Evolutionary conservation across 2,797 vertebrate genomes (phyloP).

Genomic region (Dicrostonyx torquatus): DNA sequence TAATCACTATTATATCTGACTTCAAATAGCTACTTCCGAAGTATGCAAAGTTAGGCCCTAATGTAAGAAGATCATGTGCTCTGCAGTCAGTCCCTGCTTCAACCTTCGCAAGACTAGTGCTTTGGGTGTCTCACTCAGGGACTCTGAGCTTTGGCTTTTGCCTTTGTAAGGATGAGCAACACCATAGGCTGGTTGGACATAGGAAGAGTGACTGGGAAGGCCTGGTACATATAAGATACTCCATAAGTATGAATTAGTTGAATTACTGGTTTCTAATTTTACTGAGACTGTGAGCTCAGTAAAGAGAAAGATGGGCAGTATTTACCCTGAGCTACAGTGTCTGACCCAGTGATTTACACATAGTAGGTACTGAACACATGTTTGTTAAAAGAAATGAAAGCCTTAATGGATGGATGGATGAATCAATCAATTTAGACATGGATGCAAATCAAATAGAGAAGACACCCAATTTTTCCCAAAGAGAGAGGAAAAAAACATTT

Average conservation of each 20-base stretch:
- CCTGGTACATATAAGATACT: not conserved
- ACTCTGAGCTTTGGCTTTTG: not conserved
- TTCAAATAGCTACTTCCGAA: not conserved
- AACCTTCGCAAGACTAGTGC: not conserved
- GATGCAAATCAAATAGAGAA: slow-evolving; percentile 10
- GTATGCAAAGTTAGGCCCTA: not conserved
- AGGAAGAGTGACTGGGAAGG: not conserved
- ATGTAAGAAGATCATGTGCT: not conserved
- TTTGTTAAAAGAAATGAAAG: slow-evolving; percentile 38
- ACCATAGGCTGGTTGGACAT: not conserved
- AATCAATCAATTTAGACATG: not conserved
- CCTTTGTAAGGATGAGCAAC: not conserved
- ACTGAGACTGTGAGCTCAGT: not conserved
- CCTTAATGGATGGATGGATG: not conserved
- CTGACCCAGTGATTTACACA: not conserved
- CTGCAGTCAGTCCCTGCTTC: not conserved
- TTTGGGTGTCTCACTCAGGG: not conserved
- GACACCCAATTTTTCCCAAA: not conserved
- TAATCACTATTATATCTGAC: not conserved
- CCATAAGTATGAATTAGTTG: not conserved
- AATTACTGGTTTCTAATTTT: not conserved
- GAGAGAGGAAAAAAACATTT: not conserved
- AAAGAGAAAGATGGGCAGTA: slow-evolving; percentile 34
- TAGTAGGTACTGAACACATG: not conserved
- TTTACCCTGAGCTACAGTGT: not conserved